A percentile compares a stretch with the other conserved stretches of the same genome.
phyloP scores from a whole-genome alignment of 2,888 invertebrate species.

The Pseudeuparius sepicola region DNA sequence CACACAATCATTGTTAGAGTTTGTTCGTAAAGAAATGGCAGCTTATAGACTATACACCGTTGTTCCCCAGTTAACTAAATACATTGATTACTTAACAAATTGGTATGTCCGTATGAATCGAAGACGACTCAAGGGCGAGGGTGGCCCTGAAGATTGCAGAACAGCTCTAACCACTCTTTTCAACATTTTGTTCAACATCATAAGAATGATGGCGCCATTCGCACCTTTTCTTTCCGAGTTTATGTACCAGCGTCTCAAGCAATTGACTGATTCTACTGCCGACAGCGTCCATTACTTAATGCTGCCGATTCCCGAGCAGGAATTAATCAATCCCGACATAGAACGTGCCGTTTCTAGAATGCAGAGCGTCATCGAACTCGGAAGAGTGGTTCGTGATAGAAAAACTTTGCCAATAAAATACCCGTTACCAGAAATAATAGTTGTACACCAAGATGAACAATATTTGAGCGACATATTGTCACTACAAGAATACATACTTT shows the following conservation, averaged over 20 bases:
- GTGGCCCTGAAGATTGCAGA: slow-evolving; percentile 68
- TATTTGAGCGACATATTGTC: slow-evolving; percentile 61
- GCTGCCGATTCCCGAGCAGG: slow-evolving; percentile 64
- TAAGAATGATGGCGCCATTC: slow-evolving; percentile 92
- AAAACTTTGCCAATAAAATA: slow-evolving; percentile 93
- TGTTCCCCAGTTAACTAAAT: slow-evolving; percentile 85
- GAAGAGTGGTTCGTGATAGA: slow-evolving; percentile 84
- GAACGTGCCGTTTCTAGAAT: slow-evolving; percentile 85
- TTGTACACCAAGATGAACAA: slow-evolving; percentile 75
- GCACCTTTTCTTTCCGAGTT: slow-evolving; percentile 93
- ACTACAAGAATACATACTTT: slow-evolving; percentile 75
- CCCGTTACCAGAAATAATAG: slow-evolving; percentile 91
- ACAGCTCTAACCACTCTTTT: slow-evolving; percentile 81
- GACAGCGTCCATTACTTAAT: slow-evolving; percentile 88
- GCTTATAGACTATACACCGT: slow-evolving; percentile 93
- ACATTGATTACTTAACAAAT: slow-evolving; percentile 95
- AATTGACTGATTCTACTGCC: slow-evolving; percentile 47
- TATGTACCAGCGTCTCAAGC: slow-evolving; percentile 82
- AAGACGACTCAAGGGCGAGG: slow-evolving; percentile 87
- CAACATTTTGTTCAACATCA: slow-evolving; percentile 79
- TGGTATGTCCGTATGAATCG: slow-evolving; percentile 99
- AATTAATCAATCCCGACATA: slow-evolving; percentile 71
- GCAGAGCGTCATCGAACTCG: slow-evolving; percentile 93
- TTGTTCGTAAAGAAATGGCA: slow-evolving; percentile 87
- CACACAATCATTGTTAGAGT: slow-evolving; percentile 83